Percentiles rank a stretch among this genome's conserved stretches.
phyloP scores from a whole-genome alignment of 2,113 vertebrate genomes.

The Triplophysa siluroides region DNA sequence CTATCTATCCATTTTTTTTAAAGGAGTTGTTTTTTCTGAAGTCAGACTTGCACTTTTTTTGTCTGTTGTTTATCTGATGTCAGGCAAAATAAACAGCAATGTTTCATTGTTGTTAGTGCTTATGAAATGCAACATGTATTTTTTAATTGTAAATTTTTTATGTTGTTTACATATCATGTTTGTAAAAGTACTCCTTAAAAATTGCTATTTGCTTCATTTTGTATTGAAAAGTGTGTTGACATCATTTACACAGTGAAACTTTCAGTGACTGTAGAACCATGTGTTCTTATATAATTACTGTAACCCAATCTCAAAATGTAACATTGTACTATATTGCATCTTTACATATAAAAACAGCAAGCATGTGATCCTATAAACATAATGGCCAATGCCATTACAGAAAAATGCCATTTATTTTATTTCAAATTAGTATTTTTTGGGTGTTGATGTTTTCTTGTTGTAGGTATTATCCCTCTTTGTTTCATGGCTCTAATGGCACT shows the following conservation, averaged over 20 bases:
- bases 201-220: not conserved
- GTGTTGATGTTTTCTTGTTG: not conserved
- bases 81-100: conserved; percentile 34
- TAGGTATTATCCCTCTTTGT: not conserved
- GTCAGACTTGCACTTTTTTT: conserved; percentile 34
- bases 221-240: not conserved
- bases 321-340: too few relatives aligned
- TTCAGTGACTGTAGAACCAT: not conserved
- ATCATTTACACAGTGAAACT: not conserved
- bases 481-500: conserved; percentile 40
- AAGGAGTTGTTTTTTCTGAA: conserved; percentile 23
- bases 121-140: conserved; percentile 18
- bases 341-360: too few relatives aligned
- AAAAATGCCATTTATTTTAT: not conserved
- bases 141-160: conserved; percentile 2
- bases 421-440: not conserved
- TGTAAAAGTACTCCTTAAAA: conserved; percentile 39
- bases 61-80: conserved; percentile 33
- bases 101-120: conserved; percentile 20
- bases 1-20: not conserved
- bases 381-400: not conserved
- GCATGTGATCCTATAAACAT: too few relatives aligned
- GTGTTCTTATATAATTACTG: too few relatives aligned
- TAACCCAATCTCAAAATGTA: too few relatives aligned
- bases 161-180: conserved; percentile 32